These are phyloP conservation scores for Prionailurus bengalensis DNA, from an alignment of 2,113 vertebrate species.

Conservation along the genomic window DNA sequence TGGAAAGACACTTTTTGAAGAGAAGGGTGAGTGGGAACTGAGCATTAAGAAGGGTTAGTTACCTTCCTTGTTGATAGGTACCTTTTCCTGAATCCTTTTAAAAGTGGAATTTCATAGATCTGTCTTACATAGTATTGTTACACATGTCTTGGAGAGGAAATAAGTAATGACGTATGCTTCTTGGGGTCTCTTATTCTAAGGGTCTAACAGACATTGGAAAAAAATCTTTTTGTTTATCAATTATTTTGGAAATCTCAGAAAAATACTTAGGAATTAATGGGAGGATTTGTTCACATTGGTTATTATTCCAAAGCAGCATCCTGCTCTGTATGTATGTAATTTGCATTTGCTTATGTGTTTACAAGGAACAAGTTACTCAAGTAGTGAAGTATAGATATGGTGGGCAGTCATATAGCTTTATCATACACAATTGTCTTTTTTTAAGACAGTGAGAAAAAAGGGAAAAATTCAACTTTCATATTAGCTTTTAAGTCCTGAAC, in stretches of 20 bases:
- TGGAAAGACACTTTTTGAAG: not conserved
- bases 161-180: not conserved
- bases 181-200: not conserved
- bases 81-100: not conserved
- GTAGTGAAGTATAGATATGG: not conserved
- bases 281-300: not conserved
- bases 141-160: not conserved
- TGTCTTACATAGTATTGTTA: not conserved
- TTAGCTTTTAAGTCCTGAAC: constrained; percentile 25
- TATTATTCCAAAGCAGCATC: not conserved
- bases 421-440: not conserved
- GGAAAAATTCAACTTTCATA: not conserved
- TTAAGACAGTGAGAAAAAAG: constrained; percentile 1
- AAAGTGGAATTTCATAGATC: not conserved
- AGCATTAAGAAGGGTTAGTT: not conserved
- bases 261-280: not conserved
- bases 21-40: not conserved
- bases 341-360: not conserved
- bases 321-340: not conserved
- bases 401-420: not conserved
- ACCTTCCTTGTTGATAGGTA: not conserved
- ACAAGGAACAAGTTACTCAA: not conserved
- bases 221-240: constrained; percentile 24
- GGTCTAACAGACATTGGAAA: not conserved
- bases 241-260: constrained; percentile 31